Conservation (phyloP, 2,113 vertebrate species). For the Halcyon malimbica region DNA sequence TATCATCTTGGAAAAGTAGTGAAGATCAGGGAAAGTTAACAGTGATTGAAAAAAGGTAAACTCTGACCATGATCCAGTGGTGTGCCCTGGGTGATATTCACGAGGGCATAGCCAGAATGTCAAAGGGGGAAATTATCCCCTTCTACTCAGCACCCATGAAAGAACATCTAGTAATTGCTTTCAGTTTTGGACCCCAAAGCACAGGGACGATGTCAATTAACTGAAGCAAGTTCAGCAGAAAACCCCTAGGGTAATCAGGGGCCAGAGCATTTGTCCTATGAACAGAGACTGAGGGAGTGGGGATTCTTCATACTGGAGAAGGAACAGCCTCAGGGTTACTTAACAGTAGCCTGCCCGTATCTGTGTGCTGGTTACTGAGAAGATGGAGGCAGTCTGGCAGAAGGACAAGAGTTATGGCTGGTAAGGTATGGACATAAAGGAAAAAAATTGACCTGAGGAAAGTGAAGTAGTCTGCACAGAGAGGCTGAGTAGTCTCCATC, state of each 20-base stretch:
- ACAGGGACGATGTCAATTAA: not conserved
- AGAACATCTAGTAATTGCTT: not conserved
- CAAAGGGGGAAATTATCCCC: not conserved
- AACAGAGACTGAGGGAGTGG: not conserved
- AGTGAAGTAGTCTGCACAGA: not conserved
- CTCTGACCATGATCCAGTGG: not conserved
- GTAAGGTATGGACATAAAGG: not conserved
- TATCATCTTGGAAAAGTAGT: not conserved
- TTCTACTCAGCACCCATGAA: not conserved
- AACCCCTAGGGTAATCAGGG: too few species aligned
- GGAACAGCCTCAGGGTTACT: not conserved
- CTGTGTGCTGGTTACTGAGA: not conserved
- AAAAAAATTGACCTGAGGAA: not conserved
- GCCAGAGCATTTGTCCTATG: not conserved
- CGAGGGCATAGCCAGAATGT: not conserved
- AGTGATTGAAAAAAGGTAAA: not conserved
- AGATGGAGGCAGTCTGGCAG: not conserved
- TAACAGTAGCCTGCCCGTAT: not conserved
- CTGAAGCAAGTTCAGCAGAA: not conserved
- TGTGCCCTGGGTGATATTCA: not conserved
- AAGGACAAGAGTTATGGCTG: not conserved
- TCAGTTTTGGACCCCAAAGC: not conserved
- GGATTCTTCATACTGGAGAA: not conserved
- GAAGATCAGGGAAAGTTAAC: not conserved
- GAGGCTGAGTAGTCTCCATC: not conserved